These are phyloP conservation scores for Zaprionus tsacasi DNA, from an alignment of 1,140 invertebrate genomes.

Conservation along the genomic window DNA sequence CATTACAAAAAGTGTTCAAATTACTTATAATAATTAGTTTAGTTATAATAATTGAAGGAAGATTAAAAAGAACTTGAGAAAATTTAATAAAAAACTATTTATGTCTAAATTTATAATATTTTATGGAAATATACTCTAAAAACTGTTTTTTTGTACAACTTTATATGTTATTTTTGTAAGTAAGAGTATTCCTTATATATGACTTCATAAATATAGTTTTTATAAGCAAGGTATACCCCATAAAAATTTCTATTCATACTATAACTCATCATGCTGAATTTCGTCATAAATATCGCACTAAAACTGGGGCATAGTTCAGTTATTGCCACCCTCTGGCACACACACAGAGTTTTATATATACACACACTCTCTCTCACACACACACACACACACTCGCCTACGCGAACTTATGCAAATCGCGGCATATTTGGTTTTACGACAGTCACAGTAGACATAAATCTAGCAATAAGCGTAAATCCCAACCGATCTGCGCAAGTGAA, in stretches of 20 bases:
- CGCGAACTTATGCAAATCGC: conserved; percentile 65
- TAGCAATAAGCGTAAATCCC: conserved; percentile 51
- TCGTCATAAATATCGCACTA: not conserved
- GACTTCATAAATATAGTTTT: not conserved
- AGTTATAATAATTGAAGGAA: too few species aligned
- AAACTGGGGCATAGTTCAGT: conserved; percentile 4
- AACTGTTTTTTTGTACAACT: too few species aligned
- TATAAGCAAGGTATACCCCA: not conserved
- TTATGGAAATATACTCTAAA: too few species aligned
- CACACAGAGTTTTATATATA: not conserved
- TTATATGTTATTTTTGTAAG: too few species aligned
- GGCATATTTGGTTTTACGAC: conserved; percentile 72
- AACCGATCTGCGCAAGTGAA: conserved; percentile 21
- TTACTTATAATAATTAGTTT: too few species aligned
- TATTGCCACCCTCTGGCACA: conserved; percentile 1
- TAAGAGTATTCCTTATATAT: too few species aligned
- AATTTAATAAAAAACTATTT: too few species aligned
- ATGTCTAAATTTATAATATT: too few species aligned
- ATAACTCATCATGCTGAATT: not conserved
- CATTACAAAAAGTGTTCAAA: too few species aligned
- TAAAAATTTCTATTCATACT: not conserved
- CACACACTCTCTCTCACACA: not conserved
- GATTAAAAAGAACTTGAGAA: too few species aligned
- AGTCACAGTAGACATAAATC: conserved; percentile 65
- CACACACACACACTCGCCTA: not conserved